Conservation (phyloP, 2,797 vertebrate species). For the Pachyuromys duprasi region DNA sequence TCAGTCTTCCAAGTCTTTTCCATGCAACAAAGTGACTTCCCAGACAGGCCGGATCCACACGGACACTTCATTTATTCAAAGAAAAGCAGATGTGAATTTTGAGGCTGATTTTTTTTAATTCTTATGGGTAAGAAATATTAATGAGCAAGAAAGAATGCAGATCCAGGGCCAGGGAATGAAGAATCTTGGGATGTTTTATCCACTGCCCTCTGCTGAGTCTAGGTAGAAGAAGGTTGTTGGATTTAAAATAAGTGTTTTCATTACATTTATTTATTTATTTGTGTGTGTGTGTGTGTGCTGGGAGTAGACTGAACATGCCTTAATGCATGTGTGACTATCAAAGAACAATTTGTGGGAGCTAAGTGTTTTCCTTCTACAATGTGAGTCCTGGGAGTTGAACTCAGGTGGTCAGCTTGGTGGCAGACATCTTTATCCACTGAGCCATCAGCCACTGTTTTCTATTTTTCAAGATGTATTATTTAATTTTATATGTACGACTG, state of each 20-base stretch:
- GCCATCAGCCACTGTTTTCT: neutral
- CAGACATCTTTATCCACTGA: neutral
- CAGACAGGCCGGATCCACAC: rapidly evolving
- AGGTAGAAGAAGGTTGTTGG: neutral
- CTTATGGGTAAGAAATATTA: neutral
- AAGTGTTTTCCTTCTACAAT: neutral
- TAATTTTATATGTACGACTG: neutral
- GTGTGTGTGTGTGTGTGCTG: neutral
- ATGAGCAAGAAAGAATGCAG: neutral
- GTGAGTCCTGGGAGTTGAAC: neutral
- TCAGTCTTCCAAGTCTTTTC: neutral
- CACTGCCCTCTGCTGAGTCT: neutral
- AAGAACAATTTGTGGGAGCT: no score
- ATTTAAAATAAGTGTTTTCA: neutral
- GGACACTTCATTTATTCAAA: neutral
- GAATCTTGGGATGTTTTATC: neutral
- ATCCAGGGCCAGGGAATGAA: no score
- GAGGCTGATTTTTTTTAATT: neutral
- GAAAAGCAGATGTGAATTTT: neutral
- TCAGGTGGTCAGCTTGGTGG: neutral
- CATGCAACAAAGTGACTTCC: neutral
- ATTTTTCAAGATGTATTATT: neutral
- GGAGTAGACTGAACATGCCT: neutral
- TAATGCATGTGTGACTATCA: neutral
- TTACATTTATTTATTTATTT: neutral